Base-by-base conservation (phyloP, 1,140 invertebrate species). In the Cotesia typhae region DNA sequence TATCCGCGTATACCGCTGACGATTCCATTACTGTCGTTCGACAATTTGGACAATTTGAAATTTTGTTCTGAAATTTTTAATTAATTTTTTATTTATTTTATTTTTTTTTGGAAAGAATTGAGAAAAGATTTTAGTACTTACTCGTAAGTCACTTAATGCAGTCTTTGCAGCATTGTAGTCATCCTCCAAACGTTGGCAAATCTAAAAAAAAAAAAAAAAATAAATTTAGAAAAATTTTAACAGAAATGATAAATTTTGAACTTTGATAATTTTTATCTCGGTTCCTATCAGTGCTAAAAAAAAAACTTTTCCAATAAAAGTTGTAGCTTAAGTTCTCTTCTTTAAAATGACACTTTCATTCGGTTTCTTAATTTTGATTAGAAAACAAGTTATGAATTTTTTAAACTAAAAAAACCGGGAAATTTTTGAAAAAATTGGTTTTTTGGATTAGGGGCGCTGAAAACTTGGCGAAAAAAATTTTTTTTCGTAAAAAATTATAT, bases 151-250 rank as follows among this genome's bases (percentile, higher is more conserved):
- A 70, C 88, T 88, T 28, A 92, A 77, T 20, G 89, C 86, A 14
- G 87, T 87, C 78, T 89, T 92, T 4, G 89, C 85, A 47, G 87
- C 88, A 76, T 91, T 91, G 76, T 95, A 91, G 80, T 97, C 95
- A 77, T 92, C 92, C 82, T 98, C 96, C 38, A 98, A 87, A 17
- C 95, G 88, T 75, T 95, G 94, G 83, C 95, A 96, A 64, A 97
- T 96, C 88, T 95, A 86, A 55, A 84, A 84, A 67, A 79, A 51
- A 53, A 76, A 75, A 14, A 14, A 14, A 14, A 14, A 14, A 14
- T 14, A 14, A 55, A 1, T n/a, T 75, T 72, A 60, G 51, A 57
- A 55, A 55, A 52, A n/a, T 9, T 52, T n/a, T 47, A 36, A n/a
- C 17, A 60, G 36, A 51, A 60, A 73, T 61, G 0, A 41, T 41